phyloP scores from a whole-genome alignment of 2,797 vertebrate species.

The Paratrypauchen microcephalus region DNA sequence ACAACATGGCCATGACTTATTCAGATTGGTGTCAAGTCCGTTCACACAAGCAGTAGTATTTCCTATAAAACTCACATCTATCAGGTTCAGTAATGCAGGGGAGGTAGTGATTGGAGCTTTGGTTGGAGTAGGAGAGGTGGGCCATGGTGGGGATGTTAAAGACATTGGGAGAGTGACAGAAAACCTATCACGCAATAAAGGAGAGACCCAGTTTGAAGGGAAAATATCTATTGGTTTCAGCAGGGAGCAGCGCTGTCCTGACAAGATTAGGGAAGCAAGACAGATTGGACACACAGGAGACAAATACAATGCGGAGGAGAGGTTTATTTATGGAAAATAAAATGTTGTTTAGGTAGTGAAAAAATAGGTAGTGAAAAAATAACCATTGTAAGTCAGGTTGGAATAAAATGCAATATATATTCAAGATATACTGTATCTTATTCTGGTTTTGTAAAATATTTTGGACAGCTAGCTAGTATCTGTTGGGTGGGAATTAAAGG shows the following conservation, averaged over 20 bases:
- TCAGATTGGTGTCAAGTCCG: conserved; percentile 50
- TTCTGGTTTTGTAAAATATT: background rate
- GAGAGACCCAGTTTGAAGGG: conserved; percentile 41
- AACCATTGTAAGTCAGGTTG: background rate
- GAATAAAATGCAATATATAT: background rate
- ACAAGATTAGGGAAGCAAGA: conserved; percentile 19
- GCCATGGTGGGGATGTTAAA: conserved; percentile 21
- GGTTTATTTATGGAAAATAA: background rate
- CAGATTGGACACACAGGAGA: background rate
- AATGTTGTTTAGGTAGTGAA: background rate
- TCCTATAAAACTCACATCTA: conserved; percentile 40
- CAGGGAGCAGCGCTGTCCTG: conserved; percentile 13
- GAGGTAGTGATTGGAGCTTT: conserved; percentile 28
- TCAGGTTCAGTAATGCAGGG: conserved; percentile 30
- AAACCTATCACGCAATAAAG: conserved; percentile 33
- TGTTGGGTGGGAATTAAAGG: too few species aligned
- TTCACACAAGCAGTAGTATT: conserved; percentile 42
- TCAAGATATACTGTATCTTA: too few species aligned
- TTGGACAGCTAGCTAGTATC: too few species aligned
- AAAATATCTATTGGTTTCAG: conserved; percentile 28
- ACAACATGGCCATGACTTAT: conserved; percentile 56
- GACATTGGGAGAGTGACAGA: conserved; percentile 57
- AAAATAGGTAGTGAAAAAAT: too few species aligned
- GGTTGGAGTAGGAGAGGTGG: conserved; percentile 19
- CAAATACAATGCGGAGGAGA: background rate